Evolutionary conservation across 1,140 invertebrate species (phyloP).

Genomic region (Drosophila nasuta): DNA sequence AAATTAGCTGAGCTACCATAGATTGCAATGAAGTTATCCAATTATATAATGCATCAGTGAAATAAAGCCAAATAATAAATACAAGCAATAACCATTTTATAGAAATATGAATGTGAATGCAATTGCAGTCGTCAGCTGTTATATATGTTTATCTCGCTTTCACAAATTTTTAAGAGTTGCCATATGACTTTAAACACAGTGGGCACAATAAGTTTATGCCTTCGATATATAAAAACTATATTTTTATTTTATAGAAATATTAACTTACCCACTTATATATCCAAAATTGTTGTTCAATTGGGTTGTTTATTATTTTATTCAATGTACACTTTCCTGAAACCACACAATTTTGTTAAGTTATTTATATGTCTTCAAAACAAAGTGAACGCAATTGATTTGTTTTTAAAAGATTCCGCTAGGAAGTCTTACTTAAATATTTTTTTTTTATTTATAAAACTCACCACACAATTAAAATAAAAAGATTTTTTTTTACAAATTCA

Average conservation of each 20-base stretch:
- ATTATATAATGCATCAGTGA: not conserved
- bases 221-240: not conserved
- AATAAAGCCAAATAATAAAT: not conserved
- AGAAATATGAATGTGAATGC: not conserved
- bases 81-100: too few relatives aligned
- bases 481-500: slow-evolving; percentile 49
- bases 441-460: slow-evolving; percentile 37
- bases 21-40: not conserved
- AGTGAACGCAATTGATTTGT: not conserved
- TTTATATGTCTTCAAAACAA: not conserved
- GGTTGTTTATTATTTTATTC: slow-evolving; percentile 19
- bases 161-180: not conserved
- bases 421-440: slow-evolving; percentile 25
- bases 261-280: slow-evolving; percentile 33
- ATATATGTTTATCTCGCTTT: slow-evolving; percentile 23
- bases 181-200: not conserved
- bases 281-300: slow-evolving; percentile 12
- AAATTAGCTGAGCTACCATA: not conserved
- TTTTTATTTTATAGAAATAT: too few relatives aligned
- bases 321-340: slow-evolving; percentile 10
- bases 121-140: slow-evolving; percentile 2
- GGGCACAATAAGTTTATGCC: not conserved
- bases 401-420: slow-evolving; percentile 3
- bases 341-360: slow-evolving; percentile 24
- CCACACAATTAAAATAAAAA: slow-evolving; percentile 38